These are phyloP conservation scores for Stegastes partitus DNA, from an alignment of 2,113 vertebrate species.

Conservation along the genomic window DNA sequence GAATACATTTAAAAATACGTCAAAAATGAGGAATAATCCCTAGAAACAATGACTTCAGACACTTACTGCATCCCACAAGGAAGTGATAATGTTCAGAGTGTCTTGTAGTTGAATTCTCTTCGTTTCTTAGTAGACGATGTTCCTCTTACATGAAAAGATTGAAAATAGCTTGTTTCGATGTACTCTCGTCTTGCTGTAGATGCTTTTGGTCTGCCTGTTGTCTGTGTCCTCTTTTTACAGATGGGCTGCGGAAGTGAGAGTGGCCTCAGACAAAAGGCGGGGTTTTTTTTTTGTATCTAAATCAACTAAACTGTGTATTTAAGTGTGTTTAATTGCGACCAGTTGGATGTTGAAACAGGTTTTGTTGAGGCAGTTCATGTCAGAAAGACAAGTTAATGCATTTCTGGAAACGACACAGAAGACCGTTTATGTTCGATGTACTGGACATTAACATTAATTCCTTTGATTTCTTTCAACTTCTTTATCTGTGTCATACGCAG, in stretches of 20 bases:
- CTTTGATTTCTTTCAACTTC: no score
- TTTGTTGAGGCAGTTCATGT: no score
- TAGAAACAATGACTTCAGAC: not conserved
- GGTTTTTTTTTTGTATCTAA: not conserved
- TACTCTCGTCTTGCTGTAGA: not conserved
- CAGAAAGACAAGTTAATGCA: no score
- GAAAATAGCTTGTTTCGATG: not conserved
- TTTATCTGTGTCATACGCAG: no score
- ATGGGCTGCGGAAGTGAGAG: slow-evolving; percentile 27
- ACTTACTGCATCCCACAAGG: slow-evolving; percentile 23
- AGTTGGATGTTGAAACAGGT: no score
- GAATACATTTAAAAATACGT: not conserved
- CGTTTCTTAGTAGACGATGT: not conserved
- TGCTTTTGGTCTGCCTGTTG: fast-evolving
- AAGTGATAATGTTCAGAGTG: not conserved
- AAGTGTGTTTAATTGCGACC: no score
- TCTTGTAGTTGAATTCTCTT: not conserved
- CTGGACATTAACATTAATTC: no score
- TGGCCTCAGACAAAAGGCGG: no score
- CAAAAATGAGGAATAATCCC: not conserved
- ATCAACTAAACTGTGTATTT: no score
- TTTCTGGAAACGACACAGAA: no score
- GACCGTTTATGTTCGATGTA: no score
- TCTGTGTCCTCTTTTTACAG: not conserved
- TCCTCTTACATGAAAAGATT: not conserved